Base-by-base conservation (phyloP, 2,888 invertebrate genomes). In the Lithodes maja region DNA sequence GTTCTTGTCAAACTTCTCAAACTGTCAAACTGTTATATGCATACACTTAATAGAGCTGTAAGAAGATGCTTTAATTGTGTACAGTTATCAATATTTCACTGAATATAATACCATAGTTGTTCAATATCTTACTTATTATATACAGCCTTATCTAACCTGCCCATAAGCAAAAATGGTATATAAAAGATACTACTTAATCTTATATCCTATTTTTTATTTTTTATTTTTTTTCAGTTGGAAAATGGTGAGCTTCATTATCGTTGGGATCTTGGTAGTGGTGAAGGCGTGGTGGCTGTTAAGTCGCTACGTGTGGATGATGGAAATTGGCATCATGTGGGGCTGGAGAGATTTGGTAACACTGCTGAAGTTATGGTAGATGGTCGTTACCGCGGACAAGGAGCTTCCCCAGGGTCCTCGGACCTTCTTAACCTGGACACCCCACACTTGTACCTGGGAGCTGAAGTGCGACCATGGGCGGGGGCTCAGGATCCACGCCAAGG, bases 251-350 rank as follows among this genome's bases (percentile, higher is more conserved):
- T 98, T 9, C 98, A 97, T 93, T 98, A 98, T 94, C 96, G 97
- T 92, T 98, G 98, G 95, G 97, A 99, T 94, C 95, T 98, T 92
- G 99, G 99, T 50, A 97, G 97, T 92, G 99, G 99, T 2, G 97
- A 97, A 94, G 98, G 97, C 71, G 94, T 96, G 84, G 96, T 98
- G 68, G 95, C 96, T 91, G 96, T 97, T 1, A 95, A 96, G 68
- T 96, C 96, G 88, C 94, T 96, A n/a, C 95, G 95, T 93, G 95
- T 97, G n/a, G 96, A 96, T 54, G 97, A 98, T 93, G 97, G 97
- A 1, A 95, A 95, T 92, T 98, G 98, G 98, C 98, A 98, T 93
- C 95, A 53, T 93, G 95, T 96, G 50, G 95, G 96, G 69, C 94
- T 99, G 90, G 97, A 98, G 93, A 95, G 98, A 53, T 96, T 97